phyloP scores from a whole-genome alignment of 2,888 invertebrate species.

The Heliconius ethilla region DNA sequence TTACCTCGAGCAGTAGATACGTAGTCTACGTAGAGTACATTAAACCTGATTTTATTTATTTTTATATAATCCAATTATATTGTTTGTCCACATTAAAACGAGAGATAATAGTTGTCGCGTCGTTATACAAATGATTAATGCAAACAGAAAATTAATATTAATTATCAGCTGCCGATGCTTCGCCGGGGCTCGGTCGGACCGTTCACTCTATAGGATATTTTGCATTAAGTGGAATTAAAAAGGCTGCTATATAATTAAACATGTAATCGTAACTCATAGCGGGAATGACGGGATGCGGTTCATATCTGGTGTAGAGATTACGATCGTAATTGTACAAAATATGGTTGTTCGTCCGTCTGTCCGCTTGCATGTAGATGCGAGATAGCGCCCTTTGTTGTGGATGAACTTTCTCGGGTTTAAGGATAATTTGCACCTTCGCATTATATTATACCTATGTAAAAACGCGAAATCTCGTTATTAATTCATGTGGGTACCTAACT shows the following conservation, averaged over 20 bases:
- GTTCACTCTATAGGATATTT: slow-evolving; percentile 38
- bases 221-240: slow-evolving; percentile 49
- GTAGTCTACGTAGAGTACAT: not conserved
- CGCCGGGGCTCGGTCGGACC: slow-evolving; percentile 12
- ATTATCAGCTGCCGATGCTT: slow-evolving; percentile 30
- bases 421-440: slow-evolving; percentile 33
- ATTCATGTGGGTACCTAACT: slow-evolving; percentile 36
- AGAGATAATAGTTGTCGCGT: slow-evolving; percentile 31
- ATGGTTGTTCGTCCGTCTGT: slow-evolving; percentile 66
- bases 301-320: slow-evolving; percentile 63
- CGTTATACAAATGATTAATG: slow-evolving; percentile 26
- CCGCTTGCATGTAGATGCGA: slow-evolving; percentile 54
- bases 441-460: slow-evolving; percentile 6
- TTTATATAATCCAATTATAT: slow-evolving; percentile 23
- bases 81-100: slow-evolving; percentile 24
- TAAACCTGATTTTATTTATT: slow-evolving; percentile 19
- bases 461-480: not conserved
- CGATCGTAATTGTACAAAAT: slow-evolving; percentile 76
- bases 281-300: slow-evolving; percentile 54
- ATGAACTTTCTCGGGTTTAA: slow-evolving; percentile 36
- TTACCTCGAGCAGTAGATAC: not conserved
- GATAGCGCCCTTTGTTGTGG: slow-evolving; percentile 52
- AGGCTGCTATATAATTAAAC: slow-evolving; percentile 50
- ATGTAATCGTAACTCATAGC: slow-evolving; percentile 55
- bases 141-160: slow-evolving; percentile 29